Percentiles rank a stretch among this genome's conserved stretches.
These are phyloP conservation scores for Torymus auratus DNA, from an alignment of 2,888 invertebrate species.

Conservation along the genomic window DNA sequence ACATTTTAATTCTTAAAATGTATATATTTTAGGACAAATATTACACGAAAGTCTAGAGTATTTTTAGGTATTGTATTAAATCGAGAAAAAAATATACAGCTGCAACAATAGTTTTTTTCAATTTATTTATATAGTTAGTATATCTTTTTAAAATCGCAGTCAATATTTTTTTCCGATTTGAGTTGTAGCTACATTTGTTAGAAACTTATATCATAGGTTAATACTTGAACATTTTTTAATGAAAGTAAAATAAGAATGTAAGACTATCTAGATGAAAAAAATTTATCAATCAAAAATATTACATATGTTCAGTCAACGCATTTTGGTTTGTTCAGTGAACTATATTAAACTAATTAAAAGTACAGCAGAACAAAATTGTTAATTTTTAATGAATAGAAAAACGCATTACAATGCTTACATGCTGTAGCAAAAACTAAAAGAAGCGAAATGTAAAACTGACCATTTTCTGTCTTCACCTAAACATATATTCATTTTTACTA, in stretches of 20 bases:
- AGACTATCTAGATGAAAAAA: neutral
- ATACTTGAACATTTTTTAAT: conserved; percentile 25
- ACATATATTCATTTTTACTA: conserved; percentile 12
- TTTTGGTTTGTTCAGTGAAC: conserved; percentile 3
- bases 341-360: conserved; percentile 15
- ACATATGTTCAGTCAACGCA: conserved; percentile 4
- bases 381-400: conserved; percentile 35
- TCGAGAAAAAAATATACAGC: too few species aligned
- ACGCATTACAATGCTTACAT: conserved; percentile 61
- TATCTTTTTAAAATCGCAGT: too few species aligned
- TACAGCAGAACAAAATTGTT: conserved; percentile 21
- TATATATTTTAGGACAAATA: too few species aligned
- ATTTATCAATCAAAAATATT: neutral
- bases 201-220: neutral
- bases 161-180: neutral
- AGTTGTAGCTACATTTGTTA: conserved; percentile 4
- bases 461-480: conserved; percentile 66
- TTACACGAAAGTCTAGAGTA: too few species aligned
- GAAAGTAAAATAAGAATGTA: conserved; percentile 14
- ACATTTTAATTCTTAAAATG: conserved; percentile 4
- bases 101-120: too few species aligned
- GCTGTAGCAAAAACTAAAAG: conserved; percentile 68
- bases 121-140: too few species aligned
- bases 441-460: conserved; percentile 71
- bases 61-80: too few species aligned